Evolutionary conservation across 2,113 vertebrate genomes (phyloP), one percentile per base, ranked within the genome.

Genomic region (Peromyscus californicus): DNA sequence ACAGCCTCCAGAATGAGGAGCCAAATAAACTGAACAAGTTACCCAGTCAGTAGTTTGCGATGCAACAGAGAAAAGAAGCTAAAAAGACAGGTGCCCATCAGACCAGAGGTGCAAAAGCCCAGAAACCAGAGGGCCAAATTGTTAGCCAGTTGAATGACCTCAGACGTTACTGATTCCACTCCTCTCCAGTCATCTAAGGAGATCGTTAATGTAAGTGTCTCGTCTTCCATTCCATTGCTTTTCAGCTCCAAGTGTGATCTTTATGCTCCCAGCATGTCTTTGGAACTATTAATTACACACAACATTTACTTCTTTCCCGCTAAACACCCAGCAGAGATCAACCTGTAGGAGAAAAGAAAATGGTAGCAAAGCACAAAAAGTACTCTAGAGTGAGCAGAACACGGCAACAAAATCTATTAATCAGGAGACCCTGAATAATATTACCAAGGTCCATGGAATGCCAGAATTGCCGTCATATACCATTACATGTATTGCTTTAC

Each of bases 271-370:
- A 31, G 33, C 39, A 84, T 17, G n/a, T 51, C 42, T 26, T 72
- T 61, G 15, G 61, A 90, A 84, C 5, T 21, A 86, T 63, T 84
- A 85, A 74, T 94, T 89, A 79, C 51, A n/a, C 74, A 86, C 70
- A 95, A 96, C 90, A 61, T 8, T 16, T 16, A 84, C 4, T 48
- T 48, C 51, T 57, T 82, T 48, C 75, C 36, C 72, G 42, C 19
- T 84, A 85, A 94, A 83, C 6, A 93, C 22, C 31, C 65, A 51
- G 42, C 36, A 94, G 45, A 67, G 17, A 94, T 42, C 59, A 91
- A 78, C 51, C 51, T 74, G 51, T 76, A 80, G 22, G 5, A 78
- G 39, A 19, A 15, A 88, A 70, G 22, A 74, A 79, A 86, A 76
- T 45, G 4, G 13, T 45, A 86, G 87, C 0, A 48, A 7, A 88